These are phyloP conservation scores for Procambarus clarkii DNA, from an alignment of 1,140 invertebrate genomes.

Conservation along the genomic window DNA sequence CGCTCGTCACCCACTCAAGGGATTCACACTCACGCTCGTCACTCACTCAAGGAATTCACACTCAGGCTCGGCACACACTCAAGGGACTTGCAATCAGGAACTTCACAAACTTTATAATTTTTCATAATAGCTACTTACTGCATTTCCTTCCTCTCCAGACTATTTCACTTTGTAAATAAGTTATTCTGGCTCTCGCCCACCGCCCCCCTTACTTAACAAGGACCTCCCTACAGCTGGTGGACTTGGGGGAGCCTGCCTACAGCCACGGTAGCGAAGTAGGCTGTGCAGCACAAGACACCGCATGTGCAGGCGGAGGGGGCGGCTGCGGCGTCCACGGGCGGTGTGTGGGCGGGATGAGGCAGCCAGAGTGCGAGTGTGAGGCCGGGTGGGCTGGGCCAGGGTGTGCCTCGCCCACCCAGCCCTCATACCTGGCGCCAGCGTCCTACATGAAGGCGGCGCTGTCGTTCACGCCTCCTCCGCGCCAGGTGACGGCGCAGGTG, in stretches of 20 bases:
- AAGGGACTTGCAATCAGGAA: conserved; percentile 81
- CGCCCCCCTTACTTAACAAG: not conserved
- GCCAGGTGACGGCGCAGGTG: not conserved
- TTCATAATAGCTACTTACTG: too few relatives aligned
- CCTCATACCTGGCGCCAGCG: not conserved
- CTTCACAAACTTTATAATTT: too few relatives aligned
- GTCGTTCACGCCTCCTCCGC: conserved; percentile 36
- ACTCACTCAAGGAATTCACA: too few relatives aligned
- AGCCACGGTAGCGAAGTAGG: conserved; percentile 23
- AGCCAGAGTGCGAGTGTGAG: conserved; percentile 36
- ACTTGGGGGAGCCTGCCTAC: conserved; percentile 41
- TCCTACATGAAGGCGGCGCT: conserved; percentile 35
- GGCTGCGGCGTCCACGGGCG: conserved; percentile 17
- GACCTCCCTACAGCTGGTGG: conserved; percentile 20
- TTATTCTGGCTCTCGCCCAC: too few relatives aligned
- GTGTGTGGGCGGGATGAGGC: conserved; percentile 28
- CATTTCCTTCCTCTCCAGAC: too few relatives aligned
- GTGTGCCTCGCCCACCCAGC: conserved; percentile 26
- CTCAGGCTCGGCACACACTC: conserved; percentile 87
- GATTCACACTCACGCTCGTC: too few relatives aligned
- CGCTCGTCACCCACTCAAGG: too few relatives aligned
- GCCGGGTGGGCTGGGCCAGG: conserved; percentile 22
- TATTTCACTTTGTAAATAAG: too few relatives aligned
- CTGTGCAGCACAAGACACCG: conserved; percentile 20
- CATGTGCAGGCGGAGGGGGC: conserved; percentile 4